Percentiles rank a stretch among this genome's conserved stretches.
Conservation (phyloP, 2,888 invertebrate species). For the Cistogaster globosa region DNA sequence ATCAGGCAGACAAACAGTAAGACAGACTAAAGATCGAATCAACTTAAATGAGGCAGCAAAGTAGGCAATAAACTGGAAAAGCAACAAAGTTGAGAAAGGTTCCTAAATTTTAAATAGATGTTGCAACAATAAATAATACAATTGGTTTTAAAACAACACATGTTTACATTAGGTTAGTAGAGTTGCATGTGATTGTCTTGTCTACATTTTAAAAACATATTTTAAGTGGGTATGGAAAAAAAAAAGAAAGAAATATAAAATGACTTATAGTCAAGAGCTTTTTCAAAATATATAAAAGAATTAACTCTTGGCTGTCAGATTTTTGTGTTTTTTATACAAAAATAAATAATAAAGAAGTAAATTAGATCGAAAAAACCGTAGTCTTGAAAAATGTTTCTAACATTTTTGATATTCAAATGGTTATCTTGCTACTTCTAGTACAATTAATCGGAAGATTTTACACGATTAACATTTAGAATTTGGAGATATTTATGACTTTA, state of each 20-base stretch:
- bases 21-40: constrained; percentile 1
- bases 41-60: constrained; percentile 56
- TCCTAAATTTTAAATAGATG: constrained; percentile 38
- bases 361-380: no score
- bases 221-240: not conserved
- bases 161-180: constrained; percentile 66
- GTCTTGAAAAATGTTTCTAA: no score
- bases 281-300: not conserved
- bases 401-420: no score
- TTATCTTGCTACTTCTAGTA: no score
- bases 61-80: constrained; percentile 33
- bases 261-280: not conserved
- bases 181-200: constrained; percentile 35
- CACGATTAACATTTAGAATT: no score
- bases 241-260: not conserved
- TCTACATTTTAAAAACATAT: constrained; percentile 23
- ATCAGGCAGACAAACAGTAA: not conserved
- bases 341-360: no score
- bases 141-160: constrained; percentile 21
- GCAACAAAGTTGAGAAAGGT: constrained; percentile 20
- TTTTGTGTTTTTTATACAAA: no score
- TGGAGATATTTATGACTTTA: no score
- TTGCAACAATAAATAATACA: constrained; percentile 29
- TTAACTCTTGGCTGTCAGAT: no score
- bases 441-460: no score